phyloP scores from a whole-genome alignment of 2,888 invertebrate species.

The Antheraea yamamai region DNA sequence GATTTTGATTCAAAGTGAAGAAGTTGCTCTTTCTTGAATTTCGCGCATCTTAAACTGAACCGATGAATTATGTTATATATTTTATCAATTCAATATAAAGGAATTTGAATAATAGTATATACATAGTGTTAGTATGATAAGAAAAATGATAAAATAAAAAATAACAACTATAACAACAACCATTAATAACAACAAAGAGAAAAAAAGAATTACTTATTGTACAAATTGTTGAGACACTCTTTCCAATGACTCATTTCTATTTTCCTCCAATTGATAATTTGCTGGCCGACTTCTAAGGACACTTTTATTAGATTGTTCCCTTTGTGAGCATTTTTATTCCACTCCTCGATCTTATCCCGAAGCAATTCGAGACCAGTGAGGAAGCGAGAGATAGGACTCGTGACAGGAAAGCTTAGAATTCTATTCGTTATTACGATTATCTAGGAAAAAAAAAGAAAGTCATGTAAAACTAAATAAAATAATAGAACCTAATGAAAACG shows the following conservation, averaged over 20 bases:
- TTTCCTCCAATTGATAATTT: conserved; percentile 95
- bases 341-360: conserved; percentile 91
- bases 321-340: conserved; percentile 95
- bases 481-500: neutral
- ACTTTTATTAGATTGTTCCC: conserved; percentile 90
- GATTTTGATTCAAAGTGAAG: too few species aligned
- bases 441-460: conserved; percentile 54
- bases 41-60: too few species aligned
- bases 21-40: too few species aligned
- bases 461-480: neutral
- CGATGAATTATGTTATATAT: too few species aligned
- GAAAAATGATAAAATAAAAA: too few species aligned
- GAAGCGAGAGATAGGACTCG: conserved; percentile 92
- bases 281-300: conserved; percentile 88
- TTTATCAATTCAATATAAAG: too few species aligned
- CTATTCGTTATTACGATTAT: conserved; percentile 85
- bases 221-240: conserved; percentile 87
- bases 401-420: conserved; percentile 87
- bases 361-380: conserved; percentile 95
- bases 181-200: neutral
- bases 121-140: too few species aligned
- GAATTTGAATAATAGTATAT: too few species aligned
- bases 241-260: conserved; percentile 95
- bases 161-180: too few species aligned
- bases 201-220: conserved; percentile 74